Evolutionary conservation across 2,888 invertebrate species (phyloP), one percentile per base, ranked within the genome.

Genomic region (Plutella xylostella): DNA sequence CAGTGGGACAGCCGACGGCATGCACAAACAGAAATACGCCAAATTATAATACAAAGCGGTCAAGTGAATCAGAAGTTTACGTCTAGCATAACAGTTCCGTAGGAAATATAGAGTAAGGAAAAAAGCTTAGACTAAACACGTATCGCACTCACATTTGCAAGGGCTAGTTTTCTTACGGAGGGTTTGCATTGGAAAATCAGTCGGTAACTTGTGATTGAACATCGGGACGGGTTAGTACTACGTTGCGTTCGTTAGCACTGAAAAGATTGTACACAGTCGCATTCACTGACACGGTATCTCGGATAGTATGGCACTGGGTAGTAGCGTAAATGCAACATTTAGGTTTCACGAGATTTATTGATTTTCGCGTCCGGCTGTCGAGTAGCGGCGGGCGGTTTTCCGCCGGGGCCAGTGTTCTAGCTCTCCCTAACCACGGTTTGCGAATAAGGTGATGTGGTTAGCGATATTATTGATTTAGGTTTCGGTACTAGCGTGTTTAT

Each of bases 141-240:
- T 43, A 58, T 60, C 57, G 59, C 59, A 93, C 94, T 94, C 88
- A 94, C 94, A 94, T 89, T 95, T 94, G 85, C 93, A 91, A 74
- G 94, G 94, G 86, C 94, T 94, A 72, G 93, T 94, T 88, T 93
- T 93, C 88, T 94, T 94, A 77, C 95, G 88, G 80, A 95, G 87
- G 68, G 94, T 94, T 90, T 95, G 94, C 94, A 95, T 94, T 77
- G 82, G 84, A 77, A 85, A 84, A 70, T 85, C 85, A 66, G 79
- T 75, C 57, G 84, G 79, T 72, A 85, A 75, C 84, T 85, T 84
- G 80, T 84, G 83, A 76, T 84, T 84, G 72, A 85, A 84, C 85
- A 85, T 85, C 77, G 66, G 73, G 39, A 15, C 25, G 15, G 5
- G 2, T 39, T 64, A 66, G 60, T 52, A 61, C 63, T 62, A 60